Evolutionary conservation across 2,113 vertebrate genomes (phyloP), one percentile per base, ranked within the genome.

Genomic region (Limnothrissa miodon): DNA sequence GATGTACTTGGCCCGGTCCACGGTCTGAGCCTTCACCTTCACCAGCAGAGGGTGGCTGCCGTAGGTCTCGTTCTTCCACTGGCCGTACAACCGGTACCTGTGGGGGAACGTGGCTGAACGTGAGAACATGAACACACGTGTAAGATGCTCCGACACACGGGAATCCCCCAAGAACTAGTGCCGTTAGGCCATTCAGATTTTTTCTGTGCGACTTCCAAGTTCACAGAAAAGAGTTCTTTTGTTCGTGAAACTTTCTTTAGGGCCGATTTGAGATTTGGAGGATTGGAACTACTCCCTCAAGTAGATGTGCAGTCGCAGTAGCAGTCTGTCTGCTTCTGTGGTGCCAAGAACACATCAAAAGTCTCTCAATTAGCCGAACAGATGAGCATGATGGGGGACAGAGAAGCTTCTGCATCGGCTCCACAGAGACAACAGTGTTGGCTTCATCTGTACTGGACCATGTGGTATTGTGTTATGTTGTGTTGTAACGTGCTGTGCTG

Each of bases 21-120:
- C 95, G 39, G 96, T 96, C 87, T 99, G 97, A 91, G 98, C 98
- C 95, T 99, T 99, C 90, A 99, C 96, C 94, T 98, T 99, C 85
- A 99, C 97, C 85, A 99, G 92, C 83, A 99, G 94, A 0, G 97
- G 97, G 87, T 99, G 98, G 86, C 95, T 96, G 17, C 95, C 95
- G 84, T 99, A 99, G 0, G 97, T 99, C 92, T 99, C 98, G 5
- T 99, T 99, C 92, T 99, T 99, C 98, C 97, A 99, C 0, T 99
- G 98, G 9, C 98, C 98, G 84, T 99, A 99, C 36, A 99, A 94
- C 85, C 97, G 97, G 87, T 99, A 99, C 93, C 98, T 99, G 88
- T 70, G 45, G 25, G 25, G 45, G 36, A 66, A 66, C 25, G 36
- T 29, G 13, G 29, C 66, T 1, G 11, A 42, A 59, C 80, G 23